phyloP scores from a whole-genome alignment of 2,113 vertebrate species.

The Eublepharis macularius region DNA sequence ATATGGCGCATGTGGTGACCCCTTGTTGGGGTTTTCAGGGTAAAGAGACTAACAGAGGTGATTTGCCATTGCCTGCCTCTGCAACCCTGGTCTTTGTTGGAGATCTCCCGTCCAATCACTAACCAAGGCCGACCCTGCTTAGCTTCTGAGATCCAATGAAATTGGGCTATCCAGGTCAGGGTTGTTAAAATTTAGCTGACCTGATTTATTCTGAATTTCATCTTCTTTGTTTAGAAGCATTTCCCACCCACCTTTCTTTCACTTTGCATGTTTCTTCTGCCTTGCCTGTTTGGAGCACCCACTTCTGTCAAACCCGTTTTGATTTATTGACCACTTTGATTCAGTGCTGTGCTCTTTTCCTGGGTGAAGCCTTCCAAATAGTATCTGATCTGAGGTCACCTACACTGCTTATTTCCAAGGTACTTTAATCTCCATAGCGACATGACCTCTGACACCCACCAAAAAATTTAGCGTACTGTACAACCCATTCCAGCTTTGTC shows the following conservation, averaged over 20 bases:
- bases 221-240: slow-evolving; percentile 36
- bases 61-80: too few species aligned
- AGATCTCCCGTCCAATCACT: too few species aligned
- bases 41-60: too few species aligned
- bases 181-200: fast-evolving
- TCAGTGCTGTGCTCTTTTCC: slow-evolving; percentile 38
- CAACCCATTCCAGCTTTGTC: slow-evolving; percentile 54
- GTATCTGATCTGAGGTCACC: slow-evolving; percentile 67
- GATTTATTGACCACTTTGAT: slow-evolving; percentile 55
- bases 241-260: slow-evolving; percentile 34
- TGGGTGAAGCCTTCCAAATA: slow-evolving; percentile 36
- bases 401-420: slow-evolving; percentile 57
- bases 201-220: background rate
- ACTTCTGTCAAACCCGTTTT: slow-evolving; percentile 57
- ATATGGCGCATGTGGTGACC: too few species aligned
- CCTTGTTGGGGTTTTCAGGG: too few species aligned
- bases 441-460: slow-evolving; percentile 46
- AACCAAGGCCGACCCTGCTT: too few species aligned
- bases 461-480: slow-evolving; percentile 59
- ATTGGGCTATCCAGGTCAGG: too few species aligned
- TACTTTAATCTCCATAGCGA: slow-evolving; percentile 69
- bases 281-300: slow-evolving; percentile 31
- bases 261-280: slow-evolving; percentile 29
- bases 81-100: too few species aligned
- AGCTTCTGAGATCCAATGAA: too few species aligned